Evolutionary conservation across 2,888 invertebrate genomes (phyloP).

Genomic region (Cyclophora albipunctata): DNA sequence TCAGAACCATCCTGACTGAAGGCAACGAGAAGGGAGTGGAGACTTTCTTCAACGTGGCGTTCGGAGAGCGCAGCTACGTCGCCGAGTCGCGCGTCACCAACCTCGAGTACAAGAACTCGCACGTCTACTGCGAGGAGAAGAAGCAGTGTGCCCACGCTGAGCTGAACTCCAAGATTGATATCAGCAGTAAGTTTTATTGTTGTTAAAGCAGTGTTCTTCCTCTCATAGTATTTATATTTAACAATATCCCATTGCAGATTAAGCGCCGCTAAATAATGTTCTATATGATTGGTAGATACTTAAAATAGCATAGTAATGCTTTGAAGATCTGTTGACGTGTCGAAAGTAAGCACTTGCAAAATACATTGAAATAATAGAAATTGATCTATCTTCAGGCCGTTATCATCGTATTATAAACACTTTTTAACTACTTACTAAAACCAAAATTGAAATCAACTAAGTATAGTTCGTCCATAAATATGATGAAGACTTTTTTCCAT

Average conservation of each 20-base stretch:
- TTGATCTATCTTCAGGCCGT: too few species aligned
- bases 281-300: too few species aligned
- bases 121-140: conserved; percentile 86
- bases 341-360: too few species aligned
- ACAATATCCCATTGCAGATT: neutral
- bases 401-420: too few species aligned
- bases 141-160: conserved; percentile 86
- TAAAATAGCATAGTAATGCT: too few species aligned
- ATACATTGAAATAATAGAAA: too few species aligned
- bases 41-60: conserved; percentile 79
- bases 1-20: conserved; percentile 77
- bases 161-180: conserved; percentile 73
- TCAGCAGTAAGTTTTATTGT: conserved; percentile 44
- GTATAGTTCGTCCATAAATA: too few species aligned
- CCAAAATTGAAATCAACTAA: too few species aligned
- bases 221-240: neutral
- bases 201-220: neutral
- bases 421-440: too few species aligned
- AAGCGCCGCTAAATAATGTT: too few species aligned
- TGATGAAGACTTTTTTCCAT: too few species aligned
- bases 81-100: conserved; percentile 82
- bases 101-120: conserved; percentile 81
- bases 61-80: conserved; percentile 82
- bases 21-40: conserved; percentile 81
- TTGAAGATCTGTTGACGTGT: too few species aligned